Conservation (phyloP, 2,113 vertebrate species). For the Montifringilla adamsi region DNA sequence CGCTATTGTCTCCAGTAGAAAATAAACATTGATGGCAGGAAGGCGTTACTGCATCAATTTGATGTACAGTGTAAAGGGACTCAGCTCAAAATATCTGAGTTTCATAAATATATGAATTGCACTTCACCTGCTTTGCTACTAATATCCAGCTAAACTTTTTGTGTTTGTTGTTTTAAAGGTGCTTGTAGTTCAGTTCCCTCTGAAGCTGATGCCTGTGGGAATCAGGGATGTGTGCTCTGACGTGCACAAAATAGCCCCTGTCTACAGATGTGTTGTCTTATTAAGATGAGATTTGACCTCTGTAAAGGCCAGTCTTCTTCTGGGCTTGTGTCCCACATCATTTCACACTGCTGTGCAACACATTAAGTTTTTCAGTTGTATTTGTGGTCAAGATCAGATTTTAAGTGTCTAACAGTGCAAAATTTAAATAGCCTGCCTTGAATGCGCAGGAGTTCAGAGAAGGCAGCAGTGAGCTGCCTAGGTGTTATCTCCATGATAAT, state of each 20-base stretch:
- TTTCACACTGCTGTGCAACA: not conserved
- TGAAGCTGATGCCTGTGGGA: not conserved
- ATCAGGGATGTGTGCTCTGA: not conserved
- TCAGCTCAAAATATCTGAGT: not conserved
- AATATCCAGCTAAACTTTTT: not conserved
- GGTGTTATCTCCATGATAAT: slow-evolving; percentile 34
- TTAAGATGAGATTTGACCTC: not conserved
- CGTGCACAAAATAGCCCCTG: not conserved
- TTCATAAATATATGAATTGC: not conserved
- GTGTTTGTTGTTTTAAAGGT: not conserved
- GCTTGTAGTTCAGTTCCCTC: not conserved
- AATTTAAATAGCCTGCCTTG: not conserved
- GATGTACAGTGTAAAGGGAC: not conserved
- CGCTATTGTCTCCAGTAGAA: not conserved
- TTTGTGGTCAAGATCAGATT: not conserved
- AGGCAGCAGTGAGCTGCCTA: slow-evolving; percentile 22
- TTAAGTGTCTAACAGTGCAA: not conserved
- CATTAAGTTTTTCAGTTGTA: not conserved
- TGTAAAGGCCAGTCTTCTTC: not conserved
- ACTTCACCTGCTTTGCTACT: not conserved
- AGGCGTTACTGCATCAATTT: not conserved
- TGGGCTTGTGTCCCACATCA: not conserved
- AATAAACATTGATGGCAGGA: slow-evolving; percentile 3
- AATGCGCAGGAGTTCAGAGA: not conserved
- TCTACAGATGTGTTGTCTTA: not conserved